Evolutionary conservation across 2,113 vertebrate species (phyloP), one percentile per base, ranked within the genome.

Genomic region (Scomber colias): DNA sequence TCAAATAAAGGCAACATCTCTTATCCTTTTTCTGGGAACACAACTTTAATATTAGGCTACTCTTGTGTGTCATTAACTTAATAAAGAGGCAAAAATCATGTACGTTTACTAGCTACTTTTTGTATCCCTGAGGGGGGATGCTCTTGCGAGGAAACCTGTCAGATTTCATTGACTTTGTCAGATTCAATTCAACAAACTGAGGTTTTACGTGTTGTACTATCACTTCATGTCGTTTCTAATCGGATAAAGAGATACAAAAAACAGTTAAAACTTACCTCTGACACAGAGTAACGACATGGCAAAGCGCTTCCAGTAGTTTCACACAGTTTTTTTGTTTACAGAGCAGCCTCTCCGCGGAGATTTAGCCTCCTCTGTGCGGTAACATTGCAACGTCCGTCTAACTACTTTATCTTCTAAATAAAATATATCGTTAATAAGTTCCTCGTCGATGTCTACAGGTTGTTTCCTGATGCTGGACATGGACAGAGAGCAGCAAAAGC

Each of bases 221-320:
- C 3, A 11, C 0, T n/a, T 3, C 4, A 7, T 3, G 7, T 16
- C 0, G 10, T 54, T 46, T 44, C 0, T 5, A 21, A 45, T 1
- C 19, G 4, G 1, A 5, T 14, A 17, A 81, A 55, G 0, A 61
- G 11, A 60, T 1, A 24, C 24, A 77, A 75, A 46, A 59, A 30
- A 2, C 35, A 54, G 15, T 1, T 11, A 1, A 61, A 72, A 86
- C 92, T 80, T 50, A 95, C 95, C 95, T 93, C 93, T 90, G 64
- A 95, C 95, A 81, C 95, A 95, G 17, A 95, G 92, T 31, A 95
- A 75, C 82, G 94, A 95, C 95, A 95, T 95, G 90, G 86, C 91
- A 89, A 71, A 60, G 70, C 82, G 80, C 69, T 66, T 76, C 81
- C 80, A 14, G 66, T 72, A 89, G 65, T 92, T 91, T 84, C 7